phyloP scores from a whole-genome alignment of 2,113 vertebrate genomes.

The Calyptommatus sinebrachiatus region DNA sequence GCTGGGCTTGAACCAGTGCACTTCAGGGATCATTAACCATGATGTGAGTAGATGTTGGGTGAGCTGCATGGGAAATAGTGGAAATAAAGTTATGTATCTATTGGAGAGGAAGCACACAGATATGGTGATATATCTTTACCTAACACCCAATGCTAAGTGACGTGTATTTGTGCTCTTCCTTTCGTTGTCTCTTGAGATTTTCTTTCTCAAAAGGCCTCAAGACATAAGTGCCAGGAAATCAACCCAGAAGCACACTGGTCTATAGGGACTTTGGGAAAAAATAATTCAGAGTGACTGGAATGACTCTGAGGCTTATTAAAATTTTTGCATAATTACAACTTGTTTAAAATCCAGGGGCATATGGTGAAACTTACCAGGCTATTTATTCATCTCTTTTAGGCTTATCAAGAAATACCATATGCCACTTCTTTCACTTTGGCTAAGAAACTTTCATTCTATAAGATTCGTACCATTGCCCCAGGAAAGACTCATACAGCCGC shows the following conservation, averaged over 20 bases:
- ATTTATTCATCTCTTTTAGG: conserved; percentile 65
- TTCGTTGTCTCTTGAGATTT: no score
- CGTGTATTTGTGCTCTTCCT: no score
- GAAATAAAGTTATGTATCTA: neutral
- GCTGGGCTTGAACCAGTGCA: conserved; percentile 91
- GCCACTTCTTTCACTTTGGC: conserved; percentile 90
- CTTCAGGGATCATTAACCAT: conserved; percentile 94
- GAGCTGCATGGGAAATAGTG: neutral
- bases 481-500: conserved; percentile 95
- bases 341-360: conserved; percentile 20
- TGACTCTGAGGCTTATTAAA: neutral
- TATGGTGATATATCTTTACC: no score
- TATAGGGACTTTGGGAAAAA: conserved; percentile 1
- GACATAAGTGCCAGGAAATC: no score
- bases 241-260: no score
- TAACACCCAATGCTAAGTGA: no score
- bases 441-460: conserved; percentile 91
- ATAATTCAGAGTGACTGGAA: neutral
- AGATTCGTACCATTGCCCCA: conserved; percentile 84
- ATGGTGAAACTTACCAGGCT: conserved; percentile 24
- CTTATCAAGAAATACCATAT: conserved; percentile 87
- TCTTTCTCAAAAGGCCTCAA: no score
- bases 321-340: conserved; percentile 3
- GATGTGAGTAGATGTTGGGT: conserved; percentile 66
- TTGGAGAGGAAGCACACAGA: neutral